These are phyloP conservation scores for Platalea minor DNA, from an alignment of 2,797 vertebrate genomes.

Conservation along the genomic window DNA sequence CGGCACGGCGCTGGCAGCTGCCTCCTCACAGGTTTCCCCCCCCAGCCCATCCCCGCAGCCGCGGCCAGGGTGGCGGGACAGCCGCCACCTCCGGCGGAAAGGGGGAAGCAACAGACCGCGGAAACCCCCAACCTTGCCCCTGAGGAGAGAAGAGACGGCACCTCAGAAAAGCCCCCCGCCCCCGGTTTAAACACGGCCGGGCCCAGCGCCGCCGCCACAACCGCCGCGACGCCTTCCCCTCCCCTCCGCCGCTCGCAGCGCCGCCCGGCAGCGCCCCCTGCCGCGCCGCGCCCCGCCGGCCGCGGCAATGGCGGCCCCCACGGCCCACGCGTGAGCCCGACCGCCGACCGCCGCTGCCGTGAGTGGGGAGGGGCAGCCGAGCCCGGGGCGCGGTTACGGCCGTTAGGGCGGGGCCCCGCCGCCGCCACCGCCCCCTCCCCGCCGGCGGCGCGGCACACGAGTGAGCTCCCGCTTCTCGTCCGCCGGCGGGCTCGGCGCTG, in stretches of 20 bases:
- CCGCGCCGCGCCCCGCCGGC: background rate
- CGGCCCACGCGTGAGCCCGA: background rate
- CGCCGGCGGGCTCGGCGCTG: background rate
- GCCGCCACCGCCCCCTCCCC: too few species aligned
- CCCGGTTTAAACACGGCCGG: fast-evolving
- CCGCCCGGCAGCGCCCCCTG: background rate
- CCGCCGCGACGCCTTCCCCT: too few species aligned
- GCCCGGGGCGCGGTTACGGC: background rate
- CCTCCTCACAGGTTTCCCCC: background rate
- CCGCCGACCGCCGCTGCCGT: background rate
- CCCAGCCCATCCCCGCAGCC: fast-evolving
- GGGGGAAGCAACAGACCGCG: fast-evolving
- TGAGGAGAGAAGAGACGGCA: too few species aligned
- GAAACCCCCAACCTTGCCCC: fast-evolving
- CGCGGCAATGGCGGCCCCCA: background rate
- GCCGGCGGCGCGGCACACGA: too few species aligned
- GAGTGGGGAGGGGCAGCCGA: background rate
- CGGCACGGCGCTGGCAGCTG: fast-evolving
- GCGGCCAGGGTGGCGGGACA: fast-evolving
- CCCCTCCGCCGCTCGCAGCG: background rate
- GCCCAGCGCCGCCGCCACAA: fast-evolving
- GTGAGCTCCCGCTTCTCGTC: fast-evolving
- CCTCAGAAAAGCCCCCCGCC: fast-evolving
- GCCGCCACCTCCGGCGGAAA: fast-evolving
- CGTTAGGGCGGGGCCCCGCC: background rate